Conservation (phyloP, 2,113 vertebrate genomes). For the Dicentrarchus labrax region DNA sequence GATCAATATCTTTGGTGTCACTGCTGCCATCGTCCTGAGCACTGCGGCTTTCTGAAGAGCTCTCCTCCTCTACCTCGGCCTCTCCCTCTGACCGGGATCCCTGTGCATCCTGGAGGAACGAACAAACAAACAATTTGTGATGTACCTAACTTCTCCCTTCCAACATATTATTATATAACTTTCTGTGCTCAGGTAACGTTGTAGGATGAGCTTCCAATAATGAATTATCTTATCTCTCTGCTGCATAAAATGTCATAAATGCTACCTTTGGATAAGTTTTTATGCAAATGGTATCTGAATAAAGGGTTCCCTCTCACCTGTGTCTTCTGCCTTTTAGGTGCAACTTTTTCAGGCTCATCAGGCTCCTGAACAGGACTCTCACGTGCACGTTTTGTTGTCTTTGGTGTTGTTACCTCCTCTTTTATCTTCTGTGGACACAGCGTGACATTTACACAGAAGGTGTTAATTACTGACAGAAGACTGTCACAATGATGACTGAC, state of each 20-base stretch:
- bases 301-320: slow-evolving; percentile 85
- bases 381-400: slow-evolving; percentile 93
- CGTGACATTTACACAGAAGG: slow-evolving; percentile 9
- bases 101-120: slow-evolving; percentile 86
- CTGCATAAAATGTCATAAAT: not conserved
- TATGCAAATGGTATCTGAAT: not conserved
- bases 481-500: no score
- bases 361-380: slow-evolving; percentile 90
- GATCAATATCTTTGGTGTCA: slow-evolving; percentile 98
- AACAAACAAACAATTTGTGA: not conserved
- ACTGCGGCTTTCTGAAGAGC: slow-evolving; percentile 95
- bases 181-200: not conserved
- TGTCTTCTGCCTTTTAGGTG: slow-evolving; percentile 93
- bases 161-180: not conserved
- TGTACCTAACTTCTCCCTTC: no score
- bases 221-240: not conserved
- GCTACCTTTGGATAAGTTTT: not conserved
- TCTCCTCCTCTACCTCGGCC: slow-evolving; percentile 89
- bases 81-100: slow-evolving; percentile 91
- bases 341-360: slow-evolving; percentile 89
- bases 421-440: slow-evolving; percentile 88
- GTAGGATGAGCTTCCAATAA: not conserved
- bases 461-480: not conserved
- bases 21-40: slow-evolving; percentile 97
- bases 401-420: slow-evolving; percentile 91